Percentiles rank a stretch among this genome's conserved stretches.
Evolutionary conservation across 2,797 vertebrate genomes (phyloP).

Genomic region (Naso thynnoides): DNA sequence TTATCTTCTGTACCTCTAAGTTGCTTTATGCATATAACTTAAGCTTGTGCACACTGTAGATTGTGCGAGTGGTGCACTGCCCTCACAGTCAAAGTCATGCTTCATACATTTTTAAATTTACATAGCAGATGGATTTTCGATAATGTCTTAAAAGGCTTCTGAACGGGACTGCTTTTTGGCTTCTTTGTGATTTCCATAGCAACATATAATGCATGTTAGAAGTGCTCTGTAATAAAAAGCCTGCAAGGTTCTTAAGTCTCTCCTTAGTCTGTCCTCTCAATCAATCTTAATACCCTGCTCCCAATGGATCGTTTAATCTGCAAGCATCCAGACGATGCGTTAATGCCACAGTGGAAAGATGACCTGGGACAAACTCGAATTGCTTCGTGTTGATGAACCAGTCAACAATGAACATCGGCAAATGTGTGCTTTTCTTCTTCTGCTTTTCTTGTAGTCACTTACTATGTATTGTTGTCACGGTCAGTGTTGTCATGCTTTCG

Average conservation of each 20-base stretch:
- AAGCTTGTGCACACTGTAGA: too few species aligned
- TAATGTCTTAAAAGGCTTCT: slow-evolving; percentile 11
- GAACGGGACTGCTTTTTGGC: background rate
- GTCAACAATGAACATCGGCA: slow-evolving; percentile 6
- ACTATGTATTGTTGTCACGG: background rate
- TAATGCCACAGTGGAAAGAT: slow-evolving; percentile 57
- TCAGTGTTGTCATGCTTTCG: background rate
- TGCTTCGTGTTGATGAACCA: slow-evolving; percentile 31
- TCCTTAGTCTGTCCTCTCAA: slow-evolving; percentile 67
- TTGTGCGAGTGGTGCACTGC: too few species aligned
- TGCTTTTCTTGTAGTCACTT: background rate
- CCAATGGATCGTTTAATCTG: slow-evolving; percentile 70
- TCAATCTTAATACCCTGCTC: slow-evolving; percentile 71
- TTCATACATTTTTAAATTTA: too few species aligned
- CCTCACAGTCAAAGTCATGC: too few species aligned
- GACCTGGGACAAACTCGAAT: slow-evolving; percentile 48
- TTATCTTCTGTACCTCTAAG: too few species aligned
- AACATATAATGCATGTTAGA: slow-evolving; percentile 63
- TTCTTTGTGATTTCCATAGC: slow-evolving; percentile 56
- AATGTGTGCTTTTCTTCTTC: background rate
- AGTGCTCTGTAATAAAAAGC: slow-evolving; percentile 61
- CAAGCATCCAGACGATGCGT: slow-evolving; percentile 59
- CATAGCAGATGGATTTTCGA: slow-evolving; percentile 26
- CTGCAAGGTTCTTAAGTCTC: slow-evolving; percentile 64
- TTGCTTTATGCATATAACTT: too few species aligned